Conservation (phyloP, 2,113 vertebrate species). For the Myiopsitta monachus region DNA sequence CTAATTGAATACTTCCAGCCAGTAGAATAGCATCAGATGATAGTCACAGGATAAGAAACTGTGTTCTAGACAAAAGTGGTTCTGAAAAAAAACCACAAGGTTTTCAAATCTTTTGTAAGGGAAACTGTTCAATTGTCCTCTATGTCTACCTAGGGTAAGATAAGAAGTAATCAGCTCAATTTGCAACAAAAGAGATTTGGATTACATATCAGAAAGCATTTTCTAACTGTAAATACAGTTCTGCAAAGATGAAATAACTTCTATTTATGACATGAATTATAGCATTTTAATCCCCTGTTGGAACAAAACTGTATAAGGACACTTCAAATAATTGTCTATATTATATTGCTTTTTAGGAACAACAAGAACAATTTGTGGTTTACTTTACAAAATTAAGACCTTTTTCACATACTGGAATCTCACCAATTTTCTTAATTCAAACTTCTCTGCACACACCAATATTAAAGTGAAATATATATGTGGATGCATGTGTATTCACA, state of each 20-base stretch:
- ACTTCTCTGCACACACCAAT: neutral
- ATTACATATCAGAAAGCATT: neutral
- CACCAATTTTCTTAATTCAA: slow-evolving; percentile 15
- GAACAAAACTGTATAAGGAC: neutral
- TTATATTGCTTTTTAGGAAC: neutral
- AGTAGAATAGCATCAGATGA: neutral
- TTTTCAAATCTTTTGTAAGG: neutral
- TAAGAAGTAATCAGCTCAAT: neutral
- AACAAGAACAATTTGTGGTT: neutral
- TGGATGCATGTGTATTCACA: neutral
- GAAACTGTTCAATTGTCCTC: neutral
- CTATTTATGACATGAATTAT: neutral
- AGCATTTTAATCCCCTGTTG: neutral
- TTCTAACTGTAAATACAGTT: neutral
- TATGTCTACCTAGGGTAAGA: neutral
- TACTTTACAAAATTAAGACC: neutral
- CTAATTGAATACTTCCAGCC: neutral
- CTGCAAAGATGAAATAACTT: neutral
- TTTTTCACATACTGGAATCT: neutral
- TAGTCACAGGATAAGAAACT: neutral
- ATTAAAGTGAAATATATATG: neutral
- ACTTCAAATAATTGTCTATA: neutral
- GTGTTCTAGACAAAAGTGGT: neutral
- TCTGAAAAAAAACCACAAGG: neutral
- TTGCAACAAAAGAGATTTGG: neutral